Evolutionary conservation across 2,797 vertebrate species (phyloP), one percentile per base, ranked within the genome.

Genomic region (Phataginus tetradactyla): DNA sequence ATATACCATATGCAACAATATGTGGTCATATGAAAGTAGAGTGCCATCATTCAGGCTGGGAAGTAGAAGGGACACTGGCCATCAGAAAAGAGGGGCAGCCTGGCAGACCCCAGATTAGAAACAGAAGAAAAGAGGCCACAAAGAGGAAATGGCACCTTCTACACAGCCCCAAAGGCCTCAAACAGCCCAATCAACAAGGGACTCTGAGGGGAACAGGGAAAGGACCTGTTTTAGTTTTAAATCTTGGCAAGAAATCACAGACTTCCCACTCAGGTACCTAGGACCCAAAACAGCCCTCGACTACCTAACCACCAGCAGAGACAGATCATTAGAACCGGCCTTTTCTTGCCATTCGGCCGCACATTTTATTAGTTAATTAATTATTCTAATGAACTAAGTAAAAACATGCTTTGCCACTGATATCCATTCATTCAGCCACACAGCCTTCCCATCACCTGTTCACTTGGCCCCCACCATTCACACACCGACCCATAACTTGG

Each of bases 401-500:
- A 45, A 45, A 45, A 45, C 45, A 45, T 45, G 45, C 45, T 11
- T 45, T 45, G 45, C 45, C 45, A 45, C 45, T 45, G 45, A 45
- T 45, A 45, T 45, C 11, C 0, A 1, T 13, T 1, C 25, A 17
- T 23, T 23, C 11, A 0, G 45, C 45, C 45, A 45, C 45, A 45
- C 45, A 45, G 11, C 45, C 45, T 45, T 45, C 55, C 69, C 3
- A 77, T 63, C 55, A 1, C 3, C 1, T 0, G 1, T 1, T 2
- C 61, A 25, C 6, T 13, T 45, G 45, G 45, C 45, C 45, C 42
- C 45, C 45, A 45, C 8, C n/a, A 6, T 1, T 4, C 34, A 2
- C 32, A 14, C 0, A 0, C 0, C 32, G 49, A 39, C 3, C 0
- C 74, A 1, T 0, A 29, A 0, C 37, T 8, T 0, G 37, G 6